phyloP scores from a whole-genome alignment of 2,797 vertebrate species.

The Oreortyx pictus region DNA sequence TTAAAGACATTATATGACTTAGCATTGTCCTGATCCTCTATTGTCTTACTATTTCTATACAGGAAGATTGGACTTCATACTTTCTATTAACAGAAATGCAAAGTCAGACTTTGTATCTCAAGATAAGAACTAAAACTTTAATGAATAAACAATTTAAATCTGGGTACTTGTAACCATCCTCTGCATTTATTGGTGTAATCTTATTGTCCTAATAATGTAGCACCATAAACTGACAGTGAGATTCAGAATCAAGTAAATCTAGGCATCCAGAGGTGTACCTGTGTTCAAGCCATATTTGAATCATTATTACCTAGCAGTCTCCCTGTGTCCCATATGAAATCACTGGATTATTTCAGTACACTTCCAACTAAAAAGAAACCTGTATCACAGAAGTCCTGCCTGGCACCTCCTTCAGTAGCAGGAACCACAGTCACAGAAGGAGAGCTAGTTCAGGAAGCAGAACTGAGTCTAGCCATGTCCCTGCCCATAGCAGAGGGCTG shows the following conservation, averaged over 20 bases:
- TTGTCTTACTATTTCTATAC: neutral
- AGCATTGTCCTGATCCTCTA: neutral
- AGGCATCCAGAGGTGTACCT: neutral
- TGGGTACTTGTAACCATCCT: neutral
- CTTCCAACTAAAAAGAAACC: neutral
- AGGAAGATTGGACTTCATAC: neutral
- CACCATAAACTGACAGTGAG: neutral
- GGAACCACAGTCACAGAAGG: neutral
- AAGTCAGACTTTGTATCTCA: neutral
- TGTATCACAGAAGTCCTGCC: neutral
- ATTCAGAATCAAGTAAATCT: neutral
- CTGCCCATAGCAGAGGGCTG: too few species aligned
- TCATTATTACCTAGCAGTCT: neutral
- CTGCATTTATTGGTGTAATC: neutral
- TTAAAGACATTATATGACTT: neutral
- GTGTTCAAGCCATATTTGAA: neutral
- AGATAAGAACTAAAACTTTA: neutral
- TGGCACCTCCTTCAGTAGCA: neutral
- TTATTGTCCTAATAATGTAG: neutral
- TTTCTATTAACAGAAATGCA: neutral
- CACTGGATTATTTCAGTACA: neutral
- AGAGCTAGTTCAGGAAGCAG: neutral
- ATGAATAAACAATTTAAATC: neutral
- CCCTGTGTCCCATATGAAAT: neutral
- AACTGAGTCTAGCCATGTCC: neutral